Evolutionary conservation across 2,113 vertebrate species (phyloP).

Genomic region (Choloepus hoffmanni): DNA sequence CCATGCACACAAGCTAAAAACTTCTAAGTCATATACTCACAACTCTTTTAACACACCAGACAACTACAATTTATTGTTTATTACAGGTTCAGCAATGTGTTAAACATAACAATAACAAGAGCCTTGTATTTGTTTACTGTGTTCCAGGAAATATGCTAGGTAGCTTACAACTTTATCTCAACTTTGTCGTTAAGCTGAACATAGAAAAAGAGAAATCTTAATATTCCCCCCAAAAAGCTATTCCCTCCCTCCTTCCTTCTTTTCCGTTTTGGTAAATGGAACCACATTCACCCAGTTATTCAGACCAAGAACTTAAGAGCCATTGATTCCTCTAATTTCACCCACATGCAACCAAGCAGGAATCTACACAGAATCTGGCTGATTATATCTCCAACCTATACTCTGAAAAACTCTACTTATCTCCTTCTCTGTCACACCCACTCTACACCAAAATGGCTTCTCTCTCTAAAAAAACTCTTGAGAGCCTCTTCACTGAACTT

Average conservation of each 20-base stretch:
- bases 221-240: background rate
- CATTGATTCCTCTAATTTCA: background rate
- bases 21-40: background rate
- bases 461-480: background rate
- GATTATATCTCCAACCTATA: background rate
- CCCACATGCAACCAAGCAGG: background rate
- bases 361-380: background rate
- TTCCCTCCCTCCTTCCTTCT: background rate
- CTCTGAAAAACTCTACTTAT: background rate
- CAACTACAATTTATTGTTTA: background rate
- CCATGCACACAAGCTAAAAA: background rate
- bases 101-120: background rate
- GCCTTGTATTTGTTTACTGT: background rate
- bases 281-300: background rate
- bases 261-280: background rate
- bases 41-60: background rate
- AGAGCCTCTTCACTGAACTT: background rate
- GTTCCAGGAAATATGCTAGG: too few relatives aligned
- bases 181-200: background rate
- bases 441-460: background rate
- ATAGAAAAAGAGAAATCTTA: background rate
- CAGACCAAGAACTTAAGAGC: background rate
- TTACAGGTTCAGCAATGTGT: background rate
- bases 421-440: background rate
- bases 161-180: background rate